Evolutionary conservation across 2,888 invertebrate genomes (phyloP), one percentile per base, ranked within the genome.

Genomic region (Sympetrum striolatum): DNA sequence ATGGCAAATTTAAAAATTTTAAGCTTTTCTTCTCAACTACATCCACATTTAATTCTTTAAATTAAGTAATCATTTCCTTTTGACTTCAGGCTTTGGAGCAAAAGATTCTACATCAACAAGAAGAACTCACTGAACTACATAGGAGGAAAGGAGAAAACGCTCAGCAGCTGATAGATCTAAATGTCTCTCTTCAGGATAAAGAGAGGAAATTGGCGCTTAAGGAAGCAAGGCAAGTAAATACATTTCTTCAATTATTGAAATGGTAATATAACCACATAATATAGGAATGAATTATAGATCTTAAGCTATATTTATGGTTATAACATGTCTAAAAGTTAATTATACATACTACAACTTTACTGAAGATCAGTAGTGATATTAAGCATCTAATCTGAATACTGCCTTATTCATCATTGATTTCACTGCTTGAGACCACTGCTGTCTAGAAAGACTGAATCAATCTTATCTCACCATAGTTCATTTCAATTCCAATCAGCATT

Each of bases 91-190:
- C 96, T 15, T 94, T 98, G 90, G 98, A 98, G 94, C 98, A 98
- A 93, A 98, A 98, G 94, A 94, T 98, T 90, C 94, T 98, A 91
- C 95, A 95, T 22, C 97, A 98, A 93, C 98, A 99, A 93, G 99
- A 99, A 94, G 99, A 99, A 93, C 94, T 99, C 60, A 98, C 98
- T 0, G 98, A 97, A 91, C 94, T 99, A 91, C 98, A 98, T 93
- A 95, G 97, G 92, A 95, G 98, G 91, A 96, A 98, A 93, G 98
- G 98, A 81, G 98, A 99, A 95, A 98, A 98, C 94, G 96, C 98
- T 3, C 98, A 99, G 93, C 97, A 98, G 94, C 97, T 99, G 92
- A 97, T 99, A 91, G 98, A 98, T 94, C 95, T 99, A 64, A 98
- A 98, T 94, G 95, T 96, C 92, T 96, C 96, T 94, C 95, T 98